These are phyloP conservation scores for Centropristis striata DNA, from an alignment of 2,113 vertebrate species.

Conservation along the genomic window DNA sequence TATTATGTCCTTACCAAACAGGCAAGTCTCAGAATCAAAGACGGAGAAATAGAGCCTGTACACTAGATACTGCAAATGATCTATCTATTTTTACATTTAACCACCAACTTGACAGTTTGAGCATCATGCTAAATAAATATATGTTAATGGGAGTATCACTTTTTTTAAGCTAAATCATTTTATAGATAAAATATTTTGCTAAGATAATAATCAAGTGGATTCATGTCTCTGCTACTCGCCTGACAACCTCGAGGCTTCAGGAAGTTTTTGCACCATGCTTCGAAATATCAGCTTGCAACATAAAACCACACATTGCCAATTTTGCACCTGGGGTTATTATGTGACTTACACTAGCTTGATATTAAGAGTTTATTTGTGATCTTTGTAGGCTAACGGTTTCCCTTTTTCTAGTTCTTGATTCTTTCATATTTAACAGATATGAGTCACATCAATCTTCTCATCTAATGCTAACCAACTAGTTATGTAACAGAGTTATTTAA, in stretches of 20 bases:
- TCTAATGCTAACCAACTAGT: too few relatives aligned
- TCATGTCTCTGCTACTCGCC: not conserved
- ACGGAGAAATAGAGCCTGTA: not conserved
- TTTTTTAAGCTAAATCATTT: too few relatives aligned
- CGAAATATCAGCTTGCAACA: not conserved
- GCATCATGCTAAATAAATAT: too few relatives aligned
- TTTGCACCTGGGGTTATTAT: not conserved
- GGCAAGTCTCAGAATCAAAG: slow-evolving; percentile 66
- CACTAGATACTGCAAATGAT: too few relatives aligned
- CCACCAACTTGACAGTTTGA: too few relatives aligned
- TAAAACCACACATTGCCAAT: not conserved
- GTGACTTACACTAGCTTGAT: too few relatives aligned
- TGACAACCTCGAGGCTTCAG: not conserved
- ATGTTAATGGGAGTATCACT: too few relatives aligned
- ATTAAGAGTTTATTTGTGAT: not conserved
- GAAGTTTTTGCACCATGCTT: not conserved
- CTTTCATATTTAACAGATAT: not conserved
- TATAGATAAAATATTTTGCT: too few relatives aligned
- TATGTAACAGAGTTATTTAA: too few relatives aligned
- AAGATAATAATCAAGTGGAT: too few relatives aligned
- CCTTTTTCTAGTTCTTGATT: not conserved
- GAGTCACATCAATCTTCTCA: not conserved
- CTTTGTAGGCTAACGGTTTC: not conserved
- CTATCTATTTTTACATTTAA: too few relatives aligned
- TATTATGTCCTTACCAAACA: slow-evolving; percentile 94